Conservation (phyloP, 30 jellyfish, hydroid and myxozoan genomes). For the Chrysaora quinquecirrha region DNA sequence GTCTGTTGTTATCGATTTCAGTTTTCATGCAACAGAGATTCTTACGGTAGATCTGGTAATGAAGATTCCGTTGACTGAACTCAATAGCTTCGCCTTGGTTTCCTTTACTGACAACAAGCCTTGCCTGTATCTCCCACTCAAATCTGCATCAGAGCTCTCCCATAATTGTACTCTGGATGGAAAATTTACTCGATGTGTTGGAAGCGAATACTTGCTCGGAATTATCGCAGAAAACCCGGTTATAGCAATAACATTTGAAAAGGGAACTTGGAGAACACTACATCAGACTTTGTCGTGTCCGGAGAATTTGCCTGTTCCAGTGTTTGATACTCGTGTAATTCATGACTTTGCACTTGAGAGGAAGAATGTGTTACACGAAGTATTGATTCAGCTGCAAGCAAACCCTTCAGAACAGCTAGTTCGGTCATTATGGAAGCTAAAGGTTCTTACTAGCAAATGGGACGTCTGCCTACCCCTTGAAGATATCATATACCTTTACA, state of each 20-base stretch:
- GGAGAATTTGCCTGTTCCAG: slow-evolving; percentile 38
- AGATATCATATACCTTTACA: background rate
- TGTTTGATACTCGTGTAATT: slow-evolving; percentile 35
- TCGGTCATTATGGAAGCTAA: background rate
- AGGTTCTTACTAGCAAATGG: background rate
- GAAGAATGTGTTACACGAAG: background rate
- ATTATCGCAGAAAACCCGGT: slow-evolving; percentile 39
- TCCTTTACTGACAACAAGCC: slow-evolving; percentile 3
- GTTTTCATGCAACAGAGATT: background rate
- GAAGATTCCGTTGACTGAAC: slow-evolving; percentile 30
- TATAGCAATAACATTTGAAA: slow-evolving; percentile 27
- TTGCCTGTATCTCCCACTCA: slow-evolving; percentile 11
- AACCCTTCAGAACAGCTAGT: background rate
- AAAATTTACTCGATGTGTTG: background rate
- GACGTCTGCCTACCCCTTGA: background rate
- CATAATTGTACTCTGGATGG: background rate
- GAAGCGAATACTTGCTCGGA: background rate
- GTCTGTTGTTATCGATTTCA: background rate
- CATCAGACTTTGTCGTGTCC: slow-evolving; percentile 24
- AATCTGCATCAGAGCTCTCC: background rate
- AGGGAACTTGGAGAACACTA: slow-evolving; percentile 8
- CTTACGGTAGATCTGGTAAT: background rate
- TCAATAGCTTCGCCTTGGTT: slow-evolving; percentile 11
- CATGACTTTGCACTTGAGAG: slow-evolving; percentile 10
- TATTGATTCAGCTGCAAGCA: background rate